Percentiles rank a stretch among this genome's conserved stretches.
Evolutionary conservation across 2,888 invertebrate genomes (phyloP).

Genomic region (Electrophaes corylata): DNA sequence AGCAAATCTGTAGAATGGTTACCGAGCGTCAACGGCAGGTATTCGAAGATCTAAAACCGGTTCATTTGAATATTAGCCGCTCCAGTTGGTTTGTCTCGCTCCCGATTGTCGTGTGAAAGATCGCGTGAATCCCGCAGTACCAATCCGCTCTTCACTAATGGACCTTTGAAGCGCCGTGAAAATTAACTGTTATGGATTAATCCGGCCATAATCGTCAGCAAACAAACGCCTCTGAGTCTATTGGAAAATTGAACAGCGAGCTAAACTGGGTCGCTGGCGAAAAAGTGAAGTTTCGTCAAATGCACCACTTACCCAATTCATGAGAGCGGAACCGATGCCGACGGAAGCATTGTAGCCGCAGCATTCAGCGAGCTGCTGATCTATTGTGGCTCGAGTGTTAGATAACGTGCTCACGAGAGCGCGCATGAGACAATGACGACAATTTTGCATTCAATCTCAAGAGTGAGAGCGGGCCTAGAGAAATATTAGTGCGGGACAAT

Average conservation of each 20-base stretch:
- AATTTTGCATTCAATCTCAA: constrained; percentile 63
- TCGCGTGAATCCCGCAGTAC: constrained; percentile 60
- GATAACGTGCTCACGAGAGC: constrained; percentile 74
- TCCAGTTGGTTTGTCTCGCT: constrained; percentile 75
- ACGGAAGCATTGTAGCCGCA: constrained; percentile 72
- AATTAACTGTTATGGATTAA: constrained; percentile 66
- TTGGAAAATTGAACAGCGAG: constrained; percentile 58
- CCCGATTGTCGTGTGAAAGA: constrained; percentile 79
- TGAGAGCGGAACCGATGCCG: constrained; percentile 80
- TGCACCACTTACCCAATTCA: constrained; percentile 80
- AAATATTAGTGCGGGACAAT: constrained; percentile 20
- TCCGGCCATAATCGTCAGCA: constrained; percentile 68
- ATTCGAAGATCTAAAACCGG: constrained; percentile 61
- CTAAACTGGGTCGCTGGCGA: constrained; percentile 63
- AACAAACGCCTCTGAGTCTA: constrained; percentile 60
- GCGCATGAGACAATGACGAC: constrained; percentile 68
- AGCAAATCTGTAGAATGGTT: constrained; percentile 54
- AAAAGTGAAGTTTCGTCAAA: constrained; percentile 82
- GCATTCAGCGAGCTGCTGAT: constrained; percentile 57
- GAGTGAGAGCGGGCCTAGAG: constrained; percentile 62
- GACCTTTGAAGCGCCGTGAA: constrained; percentile 62
- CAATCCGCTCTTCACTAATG: constrained; percentile 63
- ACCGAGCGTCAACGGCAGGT: constrained; percentile 42
- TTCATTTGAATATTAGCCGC: constrained; percentile 75
- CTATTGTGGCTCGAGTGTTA: constrained; percentile 73